phyloP scores from a whole-genome alignment of 2,888 invertebrate species.

The Troilus luridus region DNA sequence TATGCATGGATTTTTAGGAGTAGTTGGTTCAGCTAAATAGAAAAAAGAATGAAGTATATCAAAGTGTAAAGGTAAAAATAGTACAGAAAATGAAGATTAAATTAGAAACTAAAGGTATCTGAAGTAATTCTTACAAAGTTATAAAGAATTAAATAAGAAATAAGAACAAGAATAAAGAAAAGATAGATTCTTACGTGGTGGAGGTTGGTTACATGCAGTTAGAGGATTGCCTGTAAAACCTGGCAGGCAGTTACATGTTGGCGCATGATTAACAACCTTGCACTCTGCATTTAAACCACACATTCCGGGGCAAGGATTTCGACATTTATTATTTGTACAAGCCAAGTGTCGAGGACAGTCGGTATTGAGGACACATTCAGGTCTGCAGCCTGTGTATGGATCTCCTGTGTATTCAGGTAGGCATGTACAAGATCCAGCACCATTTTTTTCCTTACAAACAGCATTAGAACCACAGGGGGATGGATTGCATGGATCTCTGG shows the following conservation, averaged over 20 bases:
- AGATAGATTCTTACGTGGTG: slow-evolving; percentile 70
- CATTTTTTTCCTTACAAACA: slow-evolving; percentile 81
- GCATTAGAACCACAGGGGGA: slow-evolving; percentile 87
- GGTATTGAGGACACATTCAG: slow-evolving; percentile 85
- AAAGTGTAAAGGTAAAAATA: slow-evolving; percentile 54
- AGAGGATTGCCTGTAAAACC: slow-evolving; percentile 82
- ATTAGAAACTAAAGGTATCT: neutral
- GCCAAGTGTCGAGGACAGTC: slow-evolving; percentile 81
- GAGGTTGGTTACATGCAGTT: slow-evolving; percentile 72
- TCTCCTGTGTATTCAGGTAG: slow-evolving; percentile 82
- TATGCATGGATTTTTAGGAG: slow-evolving; percentile 78
- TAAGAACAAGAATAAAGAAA: slow-evolving; percentile 63
- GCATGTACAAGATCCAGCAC: slow-evolving; percentile 84
- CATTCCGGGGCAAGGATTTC: slow-evolving; percentile 83
- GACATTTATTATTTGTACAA: slow-evolving; percentile 84
- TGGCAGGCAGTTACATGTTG: slow-evolving; percentile 81
- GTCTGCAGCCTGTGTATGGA: slow-evolving; percentile 83
- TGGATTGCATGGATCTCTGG: slow-evolving; percentile 81
- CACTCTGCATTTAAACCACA: slow-evolving; percentile 86
- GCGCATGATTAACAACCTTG: slow-evolving; percentile 81
- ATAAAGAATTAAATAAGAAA: slow-evolving; percentile 19
- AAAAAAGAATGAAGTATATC: slow-evolving; percentile 51
- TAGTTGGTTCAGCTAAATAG: slow-evolving; percentile 68
- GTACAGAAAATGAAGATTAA: slow-evolving; percentile 58
- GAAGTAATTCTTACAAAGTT: neutral